A percentile compares a stretch with the other conserved stretches of the same genome.
Evolutionary conservation across 2,888 invertebrate species (phyloP).

Genomic region (Lithodes maja): DNA sequence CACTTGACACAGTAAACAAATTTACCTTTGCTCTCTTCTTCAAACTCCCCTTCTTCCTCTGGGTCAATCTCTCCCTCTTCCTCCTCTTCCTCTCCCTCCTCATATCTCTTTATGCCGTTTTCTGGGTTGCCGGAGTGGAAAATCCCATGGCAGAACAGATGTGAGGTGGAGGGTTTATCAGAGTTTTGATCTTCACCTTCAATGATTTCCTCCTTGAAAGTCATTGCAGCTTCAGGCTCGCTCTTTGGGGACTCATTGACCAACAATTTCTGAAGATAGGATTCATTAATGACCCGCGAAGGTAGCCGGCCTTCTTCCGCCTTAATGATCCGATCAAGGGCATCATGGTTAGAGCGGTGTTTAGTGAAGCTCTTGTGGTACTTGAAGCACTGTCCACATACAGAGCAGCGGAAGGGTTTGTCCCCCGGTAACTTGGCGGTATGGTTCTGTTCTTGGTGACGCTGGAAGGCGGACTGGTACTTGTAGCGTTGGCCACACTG

Average conservation of each 20-base stretch:
- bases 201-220: slow-evolving; percentile 53
- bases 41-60: slow-evolving; percentile 68
- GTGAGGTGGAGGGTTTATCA: slow-evolving; percentile 61
- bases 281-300: slow-evolving; percentile 78
- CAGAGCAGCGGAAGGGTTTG: slow-evolving; percentile 92
- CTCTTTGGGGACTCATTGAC: slow-evolving; percentile 60
- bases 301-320: slow-evolving; percentile 75
- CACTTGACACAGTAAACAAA: slow-evolving; percentile 69
- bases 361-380: slow-evolving; percentile 93
- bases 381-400: slow-evolving; percentile 93
- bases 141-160: slow-evolving; percentile 51
- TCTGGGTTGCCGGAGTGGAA: slow-evolving; percentile 51
- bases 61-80: slow-evolving; percentile 56
- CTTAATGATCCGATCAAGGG: slow-evolving; percentile 70
- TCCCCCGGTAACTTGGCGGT: slow-evolving; percentile 90
- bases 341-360: slow-evolving; percentile 85
- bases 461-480: slow-evolving; percentile 88
- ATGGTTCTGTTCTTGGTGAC: slow-evolving; percentile 92
- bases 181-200: slow-evolving; percentile 52
- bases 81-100: slow-evolving; percentile 58
- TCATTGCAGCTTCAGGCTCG: slow-evolving; percentile 55
- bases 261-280: slow-evolving; percentile 66
- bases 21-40: slow-evolving; percentile 69
- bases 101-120: slow-evolving; percentile 56
- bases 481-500: slow-evolving; percentile 93